These are phyloP conservation scores for Epistrophe grossulariae DNA, from an alignment of 2,888 invertebrate species.

Conservation along the genomic window DNA sequence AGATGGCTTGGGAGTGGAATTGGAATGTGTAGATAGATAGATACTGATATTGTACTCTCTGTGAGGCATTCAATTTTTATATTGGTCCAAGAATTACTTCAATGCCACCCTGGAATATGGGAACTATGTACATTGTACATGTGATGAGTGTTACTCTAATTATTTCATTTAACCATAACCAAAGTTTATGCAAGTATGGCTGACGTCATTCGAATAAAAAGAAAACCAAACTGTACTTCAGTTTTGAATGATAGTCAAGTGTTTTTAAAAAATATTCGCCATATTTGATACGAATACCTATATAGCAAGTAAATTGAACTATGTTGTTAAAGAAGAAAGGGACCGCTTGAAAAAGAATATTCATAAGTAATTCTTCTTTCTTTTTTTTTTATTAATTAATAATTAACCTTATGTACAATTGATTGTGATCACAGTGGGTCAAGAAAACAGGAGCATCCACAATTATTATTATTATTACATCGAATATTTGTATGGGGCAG, in stretches of 20 bases:
- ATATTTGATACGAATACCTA: slow-evolving; percentile 13
- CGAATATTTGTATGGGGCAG: background rate
- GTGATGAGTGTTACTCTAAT: slow-evolving; percentile 45
- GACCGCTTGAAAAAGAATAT: slow-evolving; percentile 23
- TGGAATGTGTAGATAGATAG: slow-evolving; percentile 10
- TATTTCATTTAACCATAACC: slow-evolving; percentile 30
- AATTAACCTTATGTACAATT: slow-evolving; percentile 58
- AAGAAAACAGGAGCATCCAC: slow-evolving; percentile 47
- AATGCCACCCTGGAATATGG: slow-evolving; percentile 52
- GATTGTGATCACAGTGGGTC: slow-evolving; percentile 48
- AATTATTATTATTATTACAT: slow-evolving; percentile 25
- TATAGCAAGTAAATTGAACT: slow-evolving; percentile 48
- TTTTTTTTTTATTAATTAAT: slow-evolving; percentile 56
- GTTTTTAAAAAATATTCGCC: slow-evolving; percentile 18
- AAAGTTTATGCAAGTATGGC: slow-evolving; percentile 27
- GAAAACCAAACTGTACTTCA: slow-evolving; percentile 17
- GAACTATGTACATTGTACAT: slow-evolving; percentile 43
- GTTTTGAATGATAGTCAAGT: slow-evolving; percentile 42
- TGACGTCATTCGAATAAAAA: slow-evolving; percentile 63
- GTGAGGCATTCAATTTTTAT: slow-evolving; percentile 30
- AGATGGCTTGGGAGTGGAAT: slow-evolving; percentile 29
- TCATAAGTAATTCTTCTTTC: background rate
- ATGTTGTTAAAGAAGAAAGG: slow-evolving; percentile 41
- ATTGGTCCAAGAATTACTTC: slow-evolving; percentile 56
- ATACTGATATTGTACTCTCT: background rate